Evolutionary conservation across 2,797 vertebrate genomes (phyloP).

Genomic region (Falco concolor): DNA sequence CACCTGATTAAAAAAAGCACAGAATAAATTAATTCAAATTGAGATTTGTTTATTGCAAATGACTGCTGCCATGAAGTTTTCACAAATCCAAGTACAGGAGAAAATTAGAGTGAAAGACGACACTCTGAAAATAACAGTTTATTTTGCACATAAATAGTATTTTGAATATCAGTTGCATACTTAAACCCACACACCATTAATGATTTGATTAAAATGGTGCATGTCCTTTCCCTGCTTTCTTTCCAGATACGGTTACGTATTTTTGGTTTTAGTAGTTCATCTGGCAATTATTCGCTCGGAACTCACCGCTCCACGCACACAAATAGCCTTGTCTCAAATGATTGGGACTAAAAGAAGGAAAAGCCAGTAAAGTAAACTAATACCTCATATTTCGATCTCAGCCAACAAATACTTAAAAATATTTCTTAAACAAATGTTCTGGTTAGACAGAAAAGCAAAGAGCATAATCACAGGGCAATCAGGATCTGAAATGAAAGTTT

Average conservation of each 20-base stretch:
- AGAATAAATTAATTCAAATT: background rate
- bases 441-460: background rate
- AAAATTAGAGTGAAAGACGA: background rate
- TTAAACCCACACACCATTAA: background rate
- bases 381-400: too few species aligned
- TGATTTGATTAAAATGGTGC: accelerated
- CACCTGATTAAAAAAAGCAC: background rate
- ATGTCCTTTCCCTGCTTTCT: background rate
- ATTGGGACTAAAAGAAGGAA: background rate
- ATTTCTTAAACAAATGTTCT: background rate
- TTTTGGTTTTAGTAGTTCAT: background rate
- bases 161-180: background rate
- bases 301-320: background rate
- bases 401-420: background rate
- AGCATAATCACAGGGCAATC: background rate
- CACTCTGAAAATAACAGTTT: background rate
- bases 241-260: background rate
- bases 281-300: background rate
- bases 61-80: background rate
- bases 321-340: background rate
- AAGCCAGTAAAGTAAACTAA: background rate
- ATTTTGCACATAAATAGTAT: background rate
- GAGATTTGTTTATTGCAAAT: background rate
- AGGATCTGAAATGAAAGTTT: background rate
- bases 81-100: background rate